A percentile compares a stretch with the other conserved stretches of the same genome.
Conservation (phyloP, 2,797 vertebrate genomes). For the Brachyalestes nurse region DNA sequence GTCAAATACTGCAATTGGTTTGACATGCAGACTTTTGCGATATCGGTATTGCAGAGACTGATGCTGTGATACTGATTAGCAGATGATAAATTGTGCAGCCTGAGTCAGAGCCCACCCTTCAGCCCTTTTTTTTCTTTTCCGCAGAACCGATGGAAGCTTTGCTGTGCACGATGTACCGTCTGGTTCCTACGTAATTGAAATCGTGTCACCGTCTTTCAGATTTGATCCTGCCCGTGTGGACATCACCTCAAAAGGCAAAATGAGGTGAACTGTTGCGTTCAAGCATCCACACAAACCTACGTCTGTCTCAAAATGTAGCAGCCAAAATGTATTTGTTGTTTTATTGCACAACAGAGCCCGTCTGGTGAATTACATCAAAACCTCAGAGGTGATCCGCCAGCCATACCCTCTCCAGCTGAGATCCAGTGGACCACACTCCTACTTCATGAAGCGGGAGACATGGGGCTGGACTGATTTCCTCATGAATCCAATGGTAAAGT, state of each 20-base stretch:
- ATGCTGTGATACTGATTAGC: no score
- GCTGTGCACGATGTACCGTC: slow-evolving; percentile 96
- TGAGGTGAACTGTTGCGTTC: slow-evolving; percentile 81
- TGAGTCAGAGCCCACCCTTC: background rate
- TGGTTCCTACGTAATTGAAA: slow-evolving; percentile 95
- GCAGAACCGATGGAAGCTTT: slow-evolving; percentile 95
- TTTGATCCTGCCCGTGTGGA: slow-evolving; percentile 96
- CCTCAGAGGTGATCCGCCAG: slow-evolving; percentile 91
- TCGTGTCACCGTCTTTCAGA: slow-evolving; percentile 88
- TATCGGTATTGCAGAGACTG: no score
- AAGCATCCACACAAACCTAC: background rate
- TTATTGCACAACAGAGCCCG: slow-evolving; percentile 81
- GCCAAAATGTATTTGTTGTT: background rate
- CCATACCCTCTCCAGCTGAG: slow-evolving; percentile 94
- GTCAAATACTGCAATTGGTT: no score
- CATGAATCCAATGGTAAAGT: slow-evolving; percentile 96
- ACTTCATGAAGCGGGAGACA: slow-evolving; percentile 95
- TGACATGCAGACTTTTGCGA: no score
- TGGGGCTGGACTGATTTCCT: slow-evolving; percentile 99
- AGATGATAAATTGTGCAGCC: no score
- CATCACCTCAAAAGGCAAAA: slow-evolving; percentile 98
- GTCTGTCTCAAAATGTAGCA: no score
- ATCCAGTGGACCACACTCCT: slow-evolving; percentile 87
- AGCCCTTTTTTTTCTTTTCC: slow-evolving; percentile 6
- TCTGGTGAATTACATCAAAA: slow-evolving; percentile 94